Conservation (phyloP, 2,888 invertebrate species). For the Mystacides longicornis region DNA sequence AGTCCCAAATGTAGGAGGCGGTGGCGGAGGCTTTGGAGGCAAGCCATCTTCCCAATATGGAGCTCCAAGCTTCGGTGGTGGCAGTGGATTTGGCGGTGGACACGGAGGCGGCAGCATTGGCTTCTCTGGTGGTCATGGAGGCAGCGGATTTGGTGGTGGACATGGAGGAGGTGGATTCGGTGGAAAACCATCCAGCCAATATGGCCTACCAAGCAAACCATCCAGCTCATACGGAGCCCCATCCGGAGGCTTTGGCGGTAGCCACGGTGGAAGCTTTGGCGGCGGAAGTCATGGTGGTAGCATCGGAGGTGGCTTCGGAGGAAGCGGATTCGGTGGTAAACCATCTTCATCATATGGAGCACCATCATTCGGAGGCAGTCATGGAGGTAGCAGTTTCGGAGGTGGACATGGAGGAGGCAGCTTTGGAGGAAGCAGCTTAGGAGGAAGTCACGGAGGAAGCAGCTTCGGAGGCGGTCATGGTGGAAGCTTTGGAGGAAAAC, state of each 20-base stretch:
- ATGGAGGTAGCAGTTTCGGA: constrained; percentile 34
- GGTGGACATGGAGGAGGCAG: constrained; percentile 21
- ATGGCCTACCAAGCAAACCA: constrained; percentile 33
- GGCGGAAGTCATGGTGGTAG: constrained; percentile 27
- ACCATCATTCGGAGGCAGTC: constrained; percentile 49
- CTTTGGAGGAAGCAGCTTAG: constrained; percentile 17
- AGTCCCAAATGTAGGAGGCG: constrained; percentile 31
- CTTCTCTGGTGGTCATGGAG: constrained; percentile 26
- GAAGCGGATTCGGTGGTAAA: constrained; percentile 27
- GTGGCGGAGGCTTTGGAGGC: constrained; percentile 30
- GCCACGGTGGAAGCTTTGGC: constrained; percentile 21
- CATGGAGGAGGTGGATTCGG: no score
- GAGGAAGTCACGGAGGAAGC: constrained; percentile 27
- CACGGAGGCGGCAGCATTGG: constrained; percentile 23
- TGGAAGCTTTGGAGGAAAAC: constrained; percentile 23
- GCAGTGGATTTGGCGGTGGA: constrained; percentile 24
- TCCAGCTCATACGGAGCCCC: constrained; percentile 31
- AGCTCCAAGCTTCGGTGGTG: constrained; percentile 28
- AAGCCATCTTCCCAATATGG: constrained; percentile 30
- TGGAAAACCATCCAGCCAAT: constrained; percentile 29
- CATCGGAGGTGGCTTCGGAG: constrained; percentile 24
- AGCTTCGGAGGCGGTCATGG: constrained; percentile 23
- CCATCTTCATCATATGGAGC: constrained; percentile 47
- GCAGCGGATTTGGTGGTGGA: constrained; percentile 26
- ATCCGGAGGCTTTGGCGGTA: constrained; percentile 39